Evolutionary conservation across 2,113 vertebrate species (phyloP).

Genomic region (Callospermophilus lateralis): DNA sequence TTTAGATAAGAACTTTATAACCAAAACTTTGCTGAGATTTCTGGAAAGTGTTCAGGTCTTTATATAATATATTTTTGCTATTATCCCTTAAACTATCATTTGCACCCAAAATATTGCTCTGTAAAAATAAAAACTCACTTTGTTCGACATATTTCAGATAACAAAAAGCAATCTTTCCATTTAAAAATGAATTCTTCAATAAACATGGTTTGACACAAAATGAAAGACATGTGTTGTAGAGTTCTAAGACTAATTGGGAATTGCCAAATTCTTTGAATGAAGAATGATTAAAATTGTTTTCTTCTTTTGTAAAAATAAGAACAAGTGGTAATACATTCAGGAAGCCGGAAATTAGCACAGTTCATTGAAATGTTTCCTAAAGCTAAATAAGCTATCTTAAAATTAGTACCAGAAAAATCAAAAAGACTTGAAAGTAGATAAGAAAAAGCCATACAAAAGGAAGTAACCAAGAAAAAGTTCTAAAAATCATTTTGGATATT

Average conservation of each 20-base stretch:
- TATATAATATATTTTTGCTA: constrained; percentile 22
- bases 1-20: not conserved
- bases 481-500: not conserved
- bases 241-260: not conserved
- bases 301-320: not conserved
- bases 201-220: constrained; percentile 30
- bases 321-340: not conserved
- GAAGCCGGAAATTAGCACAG: not conserved
- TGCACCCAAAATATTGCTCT: not conserved
- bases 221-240: not conserved
- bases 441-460: not conserved
- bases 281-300: not conserved
- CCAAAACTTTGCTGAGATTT: not conserved
- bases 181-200: not conserved
- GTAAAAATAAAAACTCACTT: not conserved
- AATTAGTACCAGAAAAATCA: constrained; percentile 40
- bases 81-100: not conserved
- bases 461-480: not conserved
- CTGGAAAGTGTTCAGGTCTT: not conserved
- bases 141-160: not conserved
- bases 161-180: not conserved
- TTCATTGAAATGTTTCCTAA: not conserved
- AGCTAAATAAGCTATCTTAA: constrained; percentile 24
- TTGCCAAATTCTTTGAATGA: not conserved
- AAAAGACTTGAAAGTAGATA: not conserved